Conservation (phyloP, 2,113 vertebrate genomes). For the Gracilinanus agilis region DNA sequence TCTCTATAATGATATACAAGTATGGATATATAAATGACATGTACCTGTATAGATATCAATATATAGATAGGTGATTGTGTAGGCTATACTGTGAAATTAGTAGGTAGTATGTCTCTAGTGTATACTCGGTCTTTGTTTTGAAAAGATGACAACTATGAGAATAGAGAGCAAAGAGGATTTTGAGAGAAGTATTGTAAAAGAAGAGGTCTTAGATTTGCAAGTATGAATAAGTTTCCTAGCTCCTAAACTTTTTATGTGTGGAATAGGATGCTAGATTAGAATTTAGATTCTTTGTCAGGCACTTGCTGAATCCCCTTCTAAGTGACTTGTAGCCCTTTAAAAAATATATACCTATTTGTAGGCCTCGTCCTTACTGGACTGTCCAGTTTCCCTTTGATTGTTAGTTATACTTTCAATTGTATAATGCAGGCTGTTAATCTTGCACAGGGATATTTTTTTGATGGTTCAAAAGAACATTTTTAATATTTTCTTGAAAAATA, state of each 20-base stretch:
- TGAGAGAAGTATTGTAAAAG: neutral
- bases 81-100: neutral
- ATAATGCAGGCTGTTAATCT: too few species aligned
- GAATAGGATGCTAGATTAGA: neutral
- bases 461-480: neutral
- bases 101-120: neutral
- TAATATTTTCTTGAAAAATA: neutral
- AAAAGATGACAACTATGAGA: neutral
- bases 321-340: neutral
- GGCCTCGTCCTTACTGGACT: neutral
- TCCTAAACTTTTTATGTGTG: neutral
- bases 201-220: neutral
- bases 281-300: neutral
- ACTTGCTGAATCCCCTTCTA: neutral
- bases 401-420: neutral
- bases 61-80: neutral
- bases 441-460: neutral
- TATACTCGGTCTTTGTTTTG: neutral
- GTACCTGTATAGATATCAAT: neutral
- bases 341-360: neutral
- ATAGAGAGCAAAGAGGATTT: neutral
- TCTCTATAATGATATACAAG: neutral
- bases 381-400: neutral
- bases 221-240: neutral
- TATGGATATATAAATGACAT: neutral